phyloP scores from a whole-genome alignment of 2,888 invertebrate species.

The Nycteola revayana region DNA sequence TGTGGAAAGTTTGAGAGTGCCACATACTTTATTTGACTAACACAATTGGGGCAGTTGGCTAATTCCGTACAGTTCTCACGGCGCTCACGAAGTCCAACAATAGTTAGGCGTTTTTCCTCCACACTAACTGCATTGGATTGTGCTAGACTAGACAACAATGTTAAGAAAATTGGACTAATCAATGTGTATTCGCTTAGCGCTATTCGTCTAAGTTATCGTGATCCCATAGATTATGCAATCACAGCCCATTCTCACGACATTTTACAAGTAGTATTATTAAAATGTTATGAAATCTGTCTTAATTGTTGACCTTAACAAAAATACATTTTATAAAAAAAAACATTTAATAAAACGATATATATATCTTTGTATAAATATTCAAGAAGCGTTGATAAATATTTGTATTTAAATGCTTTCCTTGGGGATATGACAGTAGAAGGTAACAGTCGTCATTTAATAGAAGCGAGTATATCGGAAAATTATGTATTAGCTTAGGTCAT shows the following conservation, averaged over 20 bases:
- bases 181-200: constrained; percentile 31
- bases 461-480: constrained; percentile 3
- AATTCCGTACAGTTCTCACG: constrained; percentile 46
- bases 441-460: too few relatives aligned
- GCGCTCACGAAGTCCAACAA: constrained; percentile 21
- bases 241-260: constrained; percentile 50
- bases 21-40: too few relatives aligned
- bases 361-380: too few relatives aligned
- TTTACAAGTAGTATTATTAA: constrained; percentile 28
- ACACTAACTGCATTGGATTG: constrained; percentile 28
- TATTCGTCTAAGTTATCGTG: constrained; percentile 40
- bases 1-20: too few relatives aligned
- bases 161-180: constrained; percentile 44
- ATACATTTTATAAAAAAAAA: too few relatives aligned
- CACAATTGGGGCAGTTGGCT: too few relatives aligned
- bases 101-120: constrained; percentile 39
- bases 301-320: too few relatives aligned
- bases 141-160: constrained; percentile 34
- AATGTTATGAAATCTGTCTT: constrained; percentile 43
- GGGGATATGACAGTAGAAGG: too few relatives aligned
- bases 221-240: constrained; percentile 47
- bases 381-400: too few relatives aligned
- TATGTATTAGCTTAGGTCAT: constrained; percentile 1
- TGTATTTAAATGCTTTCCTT: too few relatives aligned
- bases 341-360: too few relatives aligned